phyloP scores from a whole-genome alignment of 2,797 vertebrate genomes.

The Staurois parvus region DNA sequence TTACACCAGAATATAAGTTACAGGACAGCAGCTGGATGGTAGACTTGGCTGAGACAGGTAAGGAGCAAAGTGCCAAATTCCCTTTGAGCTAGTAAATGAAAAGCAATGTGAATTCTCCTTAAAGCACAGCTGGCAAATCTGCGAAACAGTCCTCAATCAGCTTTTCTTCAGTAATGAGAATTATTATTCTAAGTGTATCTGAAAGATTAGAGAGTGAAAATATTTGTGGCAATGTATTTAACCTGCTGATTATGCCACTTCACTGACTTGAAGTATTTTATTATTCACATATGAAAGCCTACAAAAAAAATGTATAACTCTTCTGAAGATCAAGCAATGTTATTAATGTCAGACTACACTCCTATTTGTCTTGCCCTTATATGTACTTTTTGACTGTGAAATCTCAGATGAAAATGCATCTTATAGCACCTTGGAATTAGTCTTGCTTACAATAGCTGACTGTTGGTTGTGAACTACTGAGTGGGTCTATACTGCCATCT shows the following conservation, averaged over 20 bases:
- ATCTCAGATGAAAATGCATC: conserved; percentile 41
- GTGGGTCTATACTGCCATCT: conserved; percentile 46
- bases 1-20: background rate
- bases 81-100: background rate
- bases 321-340: conserved; percentile 2
- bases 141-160: background rate
- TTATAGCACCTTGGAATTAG: conserved; percentile 11
- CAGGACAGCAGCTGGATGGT: background rate
- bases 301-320: background rate
- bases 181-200: conserved; percentile 30
- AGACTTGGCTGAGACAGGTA: background rate
- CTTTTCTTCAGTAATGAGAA: conserved; percentile 7
- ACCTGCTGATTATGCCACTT: conserved; percentile 39
- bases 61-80: background rate
- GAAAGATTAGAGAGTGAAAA: conserved; percentile 35
- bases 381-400: conserved; percentile 40
- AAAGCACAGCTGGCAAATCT: background rate
- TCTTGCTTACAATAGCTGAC: background rate
- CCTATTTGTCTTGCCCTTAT: conserved; percentile 38
- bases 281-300: conserved; percentile 14
- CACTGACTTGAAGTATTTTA: conserved; percentile 15
- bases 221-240: conserved; percentile 35
- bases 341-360: conserved; percentile 19
- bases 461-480: background rate
- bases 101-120: background rate